phyloP scores from a whole-genome alignment of 2,888 invertebrate species.

The Synergus itoensis region DNA sequence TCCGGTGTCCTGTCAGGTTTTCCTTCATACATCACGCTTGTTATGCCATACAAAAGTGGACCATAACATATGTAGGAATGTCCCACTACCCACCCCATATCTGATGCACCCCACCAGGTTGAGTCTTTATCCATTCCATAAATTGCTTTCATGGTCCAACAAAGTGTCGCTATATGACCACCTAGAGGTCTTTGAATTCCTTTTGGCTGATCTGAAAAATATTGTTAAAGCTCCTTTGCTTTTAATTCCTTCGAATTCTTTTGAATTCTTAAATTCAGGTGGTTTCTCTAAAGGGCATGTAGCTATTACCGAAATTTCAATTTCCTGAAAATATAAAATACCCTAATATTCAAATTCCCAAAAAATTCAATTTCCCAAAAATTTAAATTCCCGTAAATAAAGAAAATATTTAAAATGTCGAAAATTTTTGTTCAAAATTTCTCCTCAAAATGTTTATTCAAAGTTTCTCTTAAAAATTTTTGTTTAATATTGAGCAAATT shows the following conservation, averaged over 20 bases:
- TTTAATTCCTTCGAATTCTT: not conserved
- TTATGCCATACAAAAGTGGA: constrained; percentile 89
- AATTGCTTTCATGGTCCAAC: constrained; percentile 90
- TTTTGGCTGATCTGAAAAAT: constrained; percentile 81
- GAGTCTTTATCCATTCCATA: constrained; percentile 90
- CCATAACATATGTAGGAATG: constrained; percentile 97
- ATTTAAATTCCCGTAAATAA: too few species aligned
- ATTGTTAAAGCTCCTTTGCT: not conserved
- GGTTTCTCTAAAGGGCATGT: too few species aligned
- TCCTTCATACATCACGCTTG: constrained; percentile 93
- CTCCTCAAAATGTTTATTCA: too few species aligned
- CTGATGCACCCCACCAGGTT: constrained; percentile 95
- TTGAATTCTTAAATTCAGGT: too few species aligned
- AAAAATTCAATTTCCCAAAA: too few species aligned
- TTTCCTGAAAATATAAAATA: too few species aligned
- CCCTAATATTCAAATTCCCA: too few species aligned
- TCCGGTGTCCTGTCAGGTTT: constrained; percentile 97
- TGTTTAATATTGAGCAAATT: too few species aligned
- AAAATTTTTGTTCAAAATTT: too few species aligned
- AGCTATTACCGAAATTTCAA: too few species aligned
- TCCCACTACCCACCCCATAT: constrained; percentile 95
- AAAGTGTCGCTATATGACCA: constrained; percentile 90
- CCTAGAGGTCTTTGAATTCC: constrained; percentile 94
- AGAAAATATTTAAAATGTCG: too few species aligned
- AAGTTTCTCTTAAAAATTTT: too few species aligned